Evolutionary conservation across 2,888 invertebrate genomes (phyloP), one percentile per base, ranked within the genome.

Genomic region (Seira sanloemensis): DNA sequence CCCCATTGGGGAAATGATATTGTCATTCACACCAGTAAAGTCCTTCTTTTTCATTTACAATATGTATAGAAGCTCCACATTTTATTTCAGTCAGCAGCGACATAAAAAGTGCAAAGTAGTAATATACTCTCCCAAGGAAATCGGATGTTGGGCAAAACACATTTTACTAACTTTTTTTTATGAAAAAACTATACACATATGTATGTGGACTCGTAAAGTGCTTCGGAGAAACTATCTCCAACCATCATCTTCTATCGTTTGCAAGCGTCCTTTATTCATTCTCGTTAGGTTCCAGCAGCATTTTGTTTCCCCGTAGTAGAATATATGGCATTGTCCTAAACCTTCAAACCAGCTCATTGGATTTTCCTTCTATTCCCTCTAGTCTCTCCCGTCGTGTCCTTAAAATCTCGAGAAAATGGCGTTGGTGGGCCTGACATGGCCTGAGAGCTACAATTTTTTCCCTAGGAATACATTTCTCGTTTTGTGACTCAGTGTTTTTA

Each of bases 1-100:
- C 23, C 67, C 67, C 67, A 18, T 67, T 27, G 81, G 81, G 75
- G 81, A 75, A 62, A 75, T 71, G 46, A 46, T 50, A 50, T 50
- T 50, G 50, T 50, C 50, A 50, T 50, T 50, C 50, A 50, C 50
- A 50, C 50, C n/a, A 50, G 50, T 12, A 16, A 7, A 50, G 50
- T 50, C 50, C n/a, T 50, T 16, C 50, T 50, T 50, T 50, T 18
- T 50, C 12, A 50, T n/a, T n/a, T 50, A 50, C 50, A 18, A 50
- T 50, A 50, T 18, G 50, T 50, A 50, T 50, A 7, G 12, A n/a
- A 16, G 16, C 50, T 50, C 4, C 37, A 37, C 12, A 37, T 50
- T 16, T 50, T 50, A 50, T 50, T 50, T 50, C 2, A 50, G 2
- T 50, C 50, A n/a, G 50, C 16, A 50, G 12, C 50, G 5, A 12